A percentile compares a stretch with the other conserved stretches of the same genome.
Conservation (phyloP, 2,113 vertebrate species). For the Dissostichus mawsoni region DNA sequence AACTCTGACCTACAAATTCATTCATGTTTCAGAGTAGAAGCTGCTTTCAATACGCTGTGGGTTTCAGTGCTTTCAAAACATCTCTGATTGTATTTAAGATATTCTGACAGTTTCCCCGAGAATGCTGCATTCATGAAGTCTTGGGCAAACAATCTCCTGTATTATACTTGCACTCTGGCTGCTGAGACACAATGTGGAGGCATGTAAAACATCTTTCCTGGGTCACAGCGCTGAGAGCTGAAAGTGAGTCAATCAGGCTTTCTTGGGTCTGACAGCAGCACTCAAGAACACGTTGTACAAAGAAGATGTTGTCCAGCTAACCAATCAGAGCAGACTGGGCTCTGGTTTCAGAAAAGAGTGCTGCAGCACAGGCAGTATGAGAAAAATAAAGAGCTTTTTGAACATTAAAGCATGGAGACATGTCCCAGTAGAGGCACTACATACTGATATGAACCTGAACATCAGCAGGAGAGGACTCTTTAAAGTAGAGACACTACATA, state of each 20-base stretch:
- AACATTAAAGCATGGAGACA: too few species aligned
- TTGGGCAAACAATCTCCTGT: conserved; percentile 10
- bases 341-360: too few species aligned
- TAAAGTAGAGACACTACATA: too few species aligned
- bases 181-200: neutral
- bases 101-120: conserved; percentile 18
- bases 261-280: neutral
- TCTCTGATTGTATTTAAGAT: conserved; percentile 4
- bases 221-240: neutral
- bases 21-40: too few species aligned
- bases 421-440: too few species aligned
- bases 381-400: too few species aligned
- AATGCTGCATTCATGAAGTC: conserved; percentile 5
- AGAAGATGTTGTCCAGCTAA: too few species aligned
- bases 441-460: too few species aligned
- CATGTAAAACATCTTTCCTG: neutral
- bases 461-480: too few species aligned
- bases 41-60: neutral
- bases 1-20: neutral
- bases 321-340: too few species aligned
- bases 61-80: neutral
- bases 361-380: too few species aligned
- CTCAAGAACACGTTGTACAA: neutral
- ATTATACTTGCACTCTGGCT: conserved; percentile 16
- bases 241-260: neutral